Evolutionary conservation across 2,113 vertebrate species (phyloP).

Genomic region (Platichthys flesus): DNA sequence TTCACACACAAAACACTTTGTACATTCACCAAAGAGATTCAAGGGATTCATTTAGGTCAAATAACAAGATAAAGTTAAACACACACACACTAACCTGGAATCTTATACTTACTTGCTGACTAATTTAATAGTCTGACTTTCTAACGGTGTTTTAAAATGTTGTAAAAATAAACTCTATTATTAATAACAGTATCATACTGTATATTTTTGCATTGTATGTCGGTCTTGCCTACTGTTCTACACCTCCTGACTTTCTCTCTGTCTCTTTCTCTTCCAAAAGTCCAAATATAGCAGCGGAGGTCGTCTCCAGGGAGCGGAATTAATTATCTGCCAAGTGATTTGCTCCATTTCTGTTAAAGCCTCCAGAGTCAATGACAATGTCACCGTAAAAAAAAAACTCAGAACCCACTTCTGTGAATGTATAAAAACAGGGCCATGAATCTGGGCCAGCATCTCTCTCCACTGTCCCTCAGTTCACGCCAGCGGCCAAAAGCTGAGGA

Average conservation of each 20-base stretch:
- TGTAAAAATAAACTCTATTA: neutral
- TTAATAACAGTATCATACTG: no score
- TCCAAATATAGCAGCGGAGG: constrained; percentile 63
- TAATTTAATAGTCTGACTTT: no score
- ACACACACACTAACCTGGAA: no score
- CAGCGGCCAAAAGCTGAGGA: constrained; percentile 9
- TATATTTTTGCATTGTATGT: neutral
- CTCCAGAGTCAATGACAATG: constrained; percentile 74
- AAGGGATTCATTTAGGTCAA: no score
- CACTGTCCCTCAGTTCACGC: constrained; percentile 13
- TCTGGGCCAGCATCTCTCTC: constrained; percentile 67
- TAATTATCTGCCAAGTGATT: constrained; percentile 79
- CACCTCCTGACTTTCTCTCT: constrained; percentile 11
- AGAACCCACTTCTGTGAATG: constrained; percentile 73
- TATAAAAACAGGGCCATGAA: constrained; percentile 75
- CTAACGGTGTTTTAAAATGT: neutral
- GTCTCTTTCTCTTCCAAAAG: constrained; percentile 19
- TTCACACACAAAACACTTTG: no score
- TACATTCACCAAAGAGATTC: no score
- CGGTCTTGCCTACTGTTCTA: constrained; percentile 11
- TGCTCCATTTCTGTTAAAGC: constrained; percentile 73
- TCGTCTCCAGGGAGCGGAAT: constrained; percentile 64
- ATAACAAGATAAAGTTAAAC: no score
- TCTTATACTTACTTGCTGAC: no score
- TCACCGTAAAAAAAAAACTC: constrained; percentile 61